A percentile compares a stretch with the other conserved stretches of the same genome.
phyloP scores from a whole-genome alignment of 35 echinoderm and acorn worm genomes.

The Anneissia japonica region DNA sequence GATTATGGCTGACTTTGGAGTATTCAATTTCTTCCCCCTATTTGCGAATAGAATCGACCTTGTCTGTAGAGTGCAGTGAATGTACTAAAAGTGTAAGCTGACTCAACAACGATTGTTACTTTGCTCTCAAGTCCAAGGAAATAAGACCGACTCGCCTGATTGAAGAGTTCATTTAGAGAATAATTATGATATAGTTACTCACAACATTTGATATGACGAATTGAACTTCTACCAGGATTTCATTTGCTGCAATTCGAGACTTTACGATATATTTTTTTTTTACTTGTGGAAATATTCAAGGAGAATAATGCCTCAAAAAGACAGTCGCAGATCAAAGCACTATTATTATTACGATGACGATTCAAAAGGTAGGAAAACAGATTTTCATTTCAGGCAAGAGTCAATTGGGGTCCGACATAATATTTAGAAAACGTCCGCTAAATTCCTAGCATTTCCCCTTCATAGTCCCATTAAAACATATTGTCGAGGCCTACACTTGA shows the following conservation, averaged over 20 bases:
- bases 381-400: too few relatives aligned
- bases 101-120: background rate
- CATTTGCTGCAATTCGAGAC: background rate
- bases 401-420: too few relatives aligned
- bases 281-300: background rate
- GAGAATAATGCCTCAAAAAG: background rate
- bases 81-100: background rate
- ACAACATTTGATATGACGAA: background rate
- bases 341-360: background rate
- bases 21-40: background rate
- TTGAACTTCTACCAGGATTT: background rate
- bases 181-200: background rate
- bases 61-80: background rate
- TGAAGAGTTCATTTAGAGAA: background rate
- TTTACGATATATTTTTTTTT: background rate
- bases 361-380: background rate
- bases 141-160: background rate
- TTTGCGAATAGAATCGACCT: background rate
- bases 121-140: background rate
- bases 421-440: too few relatives aligned
- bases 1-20: background rate
- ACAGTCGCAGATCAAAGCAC: background rate
- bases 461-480: too few relatives aligned
- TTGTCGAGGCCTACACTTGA: too few relatives aligned
- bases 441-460: too few relatives aligned